Evolutionary conservation across 2,113 vertebrate genomes (phyloP).

Genomic region (Pachyramphus minor): DNA sequence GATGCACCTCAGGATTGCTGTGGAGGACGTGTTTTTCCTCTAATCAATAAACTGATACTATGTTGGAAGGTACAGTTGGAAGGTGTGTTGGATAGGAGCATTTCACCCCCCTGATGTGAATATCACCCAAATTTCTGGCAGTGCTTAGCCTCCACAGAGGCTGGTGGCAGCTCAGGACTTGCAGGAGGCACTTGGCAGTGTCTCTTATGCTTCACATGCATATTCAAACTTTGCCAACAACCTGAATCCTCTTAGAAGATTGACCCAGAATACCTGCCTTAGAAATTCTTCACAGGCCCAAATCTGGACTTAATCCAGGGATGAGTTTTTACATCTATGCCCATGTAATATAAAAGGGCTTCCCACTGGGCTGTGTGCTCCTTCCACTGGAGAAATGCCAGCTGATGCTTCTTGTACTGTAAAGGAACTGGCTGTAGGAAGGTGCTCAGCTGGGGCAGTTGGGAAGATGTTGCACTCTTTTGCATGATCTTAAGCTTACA

Average conservation of each 20-base stretch:
- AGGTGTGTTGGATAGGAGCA: background rate
- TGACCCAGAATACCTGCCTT: background rate
- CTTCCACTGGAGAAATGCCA: background rate
- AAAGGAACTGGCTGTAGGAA: background rate
- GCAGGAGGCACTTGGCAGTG: background rate
- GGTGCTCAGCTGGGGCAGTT: background rate
- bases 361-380: background rate
- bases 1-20: background rate
- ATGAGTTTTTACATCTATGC: background rate
- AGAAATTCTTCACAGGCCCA: background rate
- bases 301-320: background rate
- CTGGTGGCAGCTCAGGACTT: background rate
- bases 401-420: accelerated
- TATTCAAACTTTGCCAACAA: background rate
- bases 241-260: background rate
- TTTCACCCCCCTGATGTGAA: too few relatives aligned
- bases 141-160: background rate
- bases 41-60: background rate
- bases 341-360: background rate
- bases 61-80: background rate
- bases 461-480: background rate
- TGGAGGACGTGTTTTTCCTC: background rate
- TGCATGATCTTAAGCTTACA: background rate
- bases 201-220: too few relatives aligned
- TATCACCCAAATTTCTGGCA: background rate